A percentile compares a stretch with the other conserved stretches of the same genome.
phyloP scores from a whole-genome alignment of 1,140 invertebrate genomes.

The Daktulosphaira vitifoliae region DNA sequence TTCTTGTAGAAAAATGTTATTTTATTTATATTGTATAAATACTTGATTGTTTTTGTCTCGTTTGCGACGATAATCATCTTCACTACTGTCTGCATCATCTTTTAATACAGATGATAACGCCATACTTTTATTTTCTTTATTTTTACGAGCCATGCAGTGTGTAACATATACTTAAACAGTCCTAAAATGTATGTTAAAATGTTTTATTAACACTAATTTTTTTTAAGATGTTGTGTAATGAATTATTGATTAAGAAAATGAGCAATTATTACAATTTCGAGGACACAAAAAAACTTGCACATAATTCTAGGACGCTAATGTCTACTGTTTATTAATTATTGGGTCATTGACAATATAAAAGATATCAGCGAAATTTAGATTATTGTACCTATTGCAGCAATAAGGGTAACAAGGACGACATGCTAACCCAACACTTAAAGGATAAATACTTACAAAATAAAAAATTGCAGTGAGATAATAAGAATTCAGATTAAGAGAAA shows the following conservation, averaged over 20 bases:
- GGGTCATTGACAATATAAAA: conserved; percentile 21
- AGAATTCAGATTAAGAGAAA: no score
- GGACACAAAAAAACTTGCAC: conserved; percentile 27
- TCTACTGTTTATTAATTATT: conserved; percentile 31
- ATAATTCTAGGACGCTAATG: conserved; percentile 29
- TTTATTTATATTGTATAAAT: conserved; percentile 35
- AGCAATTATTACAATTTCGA: conserved; percentile 25
- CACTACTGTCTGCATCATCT: conserved; percentile 54
- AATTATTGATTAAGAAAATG: conserved; percentile 19
- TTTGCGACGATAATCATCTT: conserved; percentile 67
- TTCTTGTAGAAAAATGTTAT: no score
- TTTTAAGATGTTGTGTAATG: neutral
- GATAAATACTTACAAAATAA: no score
- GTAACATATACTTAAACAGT: neutral
- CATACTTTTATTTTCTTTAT: conserved; percentile 44
- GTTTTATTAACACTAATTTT: no score
- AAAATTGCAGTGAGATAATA: no score
- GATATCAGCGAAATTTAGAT: no score
- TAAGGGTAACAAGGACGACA: no score
- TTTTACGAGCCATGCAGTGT: conserved; percentile 45
- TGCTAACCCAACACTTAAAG: no score
- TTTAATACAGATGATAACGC: conserved; percentile 38
- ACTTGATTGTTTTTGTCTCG: conserved; percentile 78
- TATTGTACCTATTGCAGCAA: no score
- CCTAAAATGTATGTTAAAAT: neutral